phyloP scores from a whole-genome alignment of 2,888 invertebrate genomes.

The Zhuqinia jingwanae region DNA sequence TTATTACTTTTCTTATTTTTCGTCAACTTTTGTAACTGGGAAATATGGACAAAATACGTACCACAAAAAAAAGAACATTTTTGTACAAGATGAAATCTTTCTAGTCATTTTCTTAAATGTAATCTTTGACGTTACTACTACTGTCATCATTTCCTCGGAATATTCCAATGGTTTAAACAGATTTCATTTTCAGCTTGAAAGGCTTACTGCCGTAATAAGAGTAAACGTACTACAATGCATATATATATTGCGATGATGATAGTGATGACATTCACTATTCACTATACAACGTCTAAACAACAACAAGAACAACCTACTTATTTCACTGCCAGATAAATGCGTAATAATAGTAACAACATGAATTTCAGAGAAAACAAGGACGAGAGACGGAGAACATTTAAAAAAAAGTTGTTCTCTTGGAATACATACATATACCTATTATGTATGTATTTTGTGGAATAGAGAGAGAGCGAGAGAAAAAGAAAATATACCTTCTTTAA shows the following conservation, averaged over 20 bases:
- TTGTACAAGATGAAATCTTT: no score
- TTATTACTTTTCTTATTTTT: slow-evolving; percentile 28
- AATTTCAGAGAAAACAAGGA: slow-evolving; percentile 10
- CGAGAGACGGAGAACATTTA: neutral
- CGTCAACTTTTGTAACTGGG: no score
- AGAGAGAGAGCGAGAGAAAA: no score
- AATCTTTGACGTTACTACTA: slow-evolving; percentile 57
- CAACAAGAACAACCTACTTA: no score
- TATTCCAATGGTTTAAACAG: slow-evolving; percentile 46
- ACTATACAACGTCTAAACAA: neutral
- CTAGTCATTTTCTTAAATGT: slow-evolving; percentile 62
- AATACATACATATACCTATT: no score
- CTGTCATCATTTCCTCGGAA: slow-evolving; percentile 17
- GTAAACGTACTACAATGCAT: neutral
- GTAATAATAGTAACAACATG: slow-evolving; percentile 26
- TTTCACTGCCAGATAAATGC: slow-evolving; percentile 2
- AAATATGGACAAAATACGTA: no score
- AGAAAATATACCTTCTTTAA: neutral
- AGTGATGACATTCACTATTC: neutral
- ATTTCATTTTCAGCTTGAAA: neutral
- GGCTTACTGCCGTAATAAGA: neutral
- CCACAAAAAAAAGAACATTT: no score
- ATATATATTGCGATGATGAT: neutral
- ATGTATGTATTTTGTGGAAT: no score
- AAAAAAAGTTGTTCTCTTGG: no score